A percentile compares a stretch with the other conserved stretches of the same genome.
phyloP scores from a whole-genome alignment of 2,888 invertebrate genomes.

The Andrena trimmerana region DNA sequence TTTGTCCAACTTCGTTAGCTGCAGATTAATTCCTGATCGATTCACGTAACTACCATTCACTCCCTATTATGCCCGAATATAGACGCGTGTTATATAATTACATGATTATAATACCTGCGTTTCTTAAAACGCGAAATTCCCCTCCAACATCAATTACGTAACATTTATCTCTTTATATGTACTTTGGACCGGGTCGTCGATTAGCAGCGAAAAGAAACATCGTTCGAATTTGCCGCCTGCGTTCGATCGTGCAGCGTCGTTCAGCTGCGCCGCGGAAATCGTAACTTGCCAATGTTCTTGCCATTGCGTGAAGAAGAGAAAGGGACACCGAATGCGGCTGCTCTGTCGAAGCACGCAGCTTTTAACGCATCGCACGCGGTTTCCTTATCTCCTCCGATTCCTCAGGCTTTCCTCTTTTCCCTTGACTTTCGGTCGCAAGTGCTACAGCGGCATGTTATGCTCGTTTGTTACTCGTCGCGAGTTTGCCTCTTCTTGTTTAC shows the following conservation, averaged over 20 bases:
- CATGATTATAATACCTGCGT: conserved; percentile 15
- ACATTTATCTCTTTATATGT: neutral
- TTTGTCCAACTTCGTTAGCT: conserved; percentile 43
- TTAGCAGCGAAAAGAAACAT: neutral
- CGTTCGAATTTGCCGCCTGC: conserved; percentile 36
- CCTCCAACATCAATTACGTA: neutral
- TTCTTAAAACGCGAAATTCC: neutral
- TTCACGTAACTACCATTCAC: conserved; percentile 38
- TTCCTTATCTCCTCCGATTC: too few species aligned
- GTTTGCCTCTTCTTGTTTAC: conserved; percentile 44
- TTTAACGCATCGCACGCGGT: neutral
- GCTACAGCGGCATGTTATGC: neutral
- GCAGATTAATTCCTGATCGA: conserved; percentile 44
- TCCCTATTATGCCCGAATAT: conserved; percentile 42
- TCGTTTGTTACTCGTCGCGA: conserved; percentile 18
- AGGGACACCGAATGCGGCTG: neutral
- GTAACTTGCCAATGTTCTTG: neutral
- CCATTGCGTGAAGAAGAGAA: neutral
- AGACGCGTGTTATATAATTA: conserved; percentile 44
- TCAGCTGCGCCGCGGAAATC: conserved; percentile 10
- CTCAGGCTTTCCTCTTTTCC: neutral
- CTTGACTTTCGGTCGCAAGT: neutral
- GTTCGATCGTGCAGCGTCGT: neutral
- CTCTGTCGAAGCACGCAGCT: neutral
- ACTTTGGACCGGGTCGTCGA: neutral